Base-by-base conservation (phyloP, 2,797 vertebrate genomes). In the Hephaestus fuliginosus region DNA sequence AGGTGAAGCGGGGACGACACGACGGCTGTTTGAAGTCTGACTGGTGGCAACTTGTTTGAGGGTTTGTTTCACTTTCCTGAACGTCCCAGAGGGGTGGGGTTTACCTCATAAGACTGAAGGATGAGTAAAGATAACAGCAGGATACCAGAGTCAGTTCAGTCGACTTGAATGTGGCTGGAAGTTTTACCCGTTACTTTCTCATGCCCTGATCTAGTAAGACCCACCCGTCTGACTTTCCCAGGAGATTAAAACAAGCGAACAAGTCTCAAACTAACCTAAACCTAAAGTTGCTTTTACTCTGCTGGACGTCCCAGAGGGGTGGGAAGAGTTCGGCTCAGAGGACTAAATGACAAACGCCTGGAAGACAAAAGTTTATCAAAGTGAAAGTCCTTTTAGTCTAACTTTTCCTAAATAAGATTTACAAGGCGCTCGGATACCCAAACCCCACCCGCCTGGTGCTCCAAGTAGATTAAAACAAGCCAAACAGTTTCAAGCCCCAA, bases 51-150 rank as follows among this genome's bases (percentile, higher is more conserved):
- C 64, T 12, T 55, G 52, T 76, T 82, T 28, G 0, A 80, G 78
- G 63, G 76, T 63, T 85, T 80, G 66, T 84, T 89, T 89, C 28
- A 53, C 53, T 61, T 43, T 5, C 8, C 7, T 28, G 51, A 9
- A 3, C 0, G 20, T 80, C 82, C 74, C 83, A 80, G 63, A 53
- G 2, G 73, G 79, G 79, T 25, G 77, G 73, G 2, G 84, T 52
- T 76, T 56, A 70, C 22, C 56, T 69, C 74, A n/a, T 25, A 25
- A 46, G 63, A 33, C 53, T 36, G 28, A 52, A 33, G 3, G 8
- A 56, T n/a, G 14, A 68, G 43, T 39, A 8, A 51, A 36, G 43
- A 69, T 25, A 22, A 44, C 33, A 52, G 36, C 39, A 30, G 33
- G 28, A 22, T 22, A 5, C 7, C 1, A 56, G 18, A 51, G 51